phyloP scores from a whole-genome alignment of 1,140 invertebrate genomes.

The Ceratina australensis region DNA sequence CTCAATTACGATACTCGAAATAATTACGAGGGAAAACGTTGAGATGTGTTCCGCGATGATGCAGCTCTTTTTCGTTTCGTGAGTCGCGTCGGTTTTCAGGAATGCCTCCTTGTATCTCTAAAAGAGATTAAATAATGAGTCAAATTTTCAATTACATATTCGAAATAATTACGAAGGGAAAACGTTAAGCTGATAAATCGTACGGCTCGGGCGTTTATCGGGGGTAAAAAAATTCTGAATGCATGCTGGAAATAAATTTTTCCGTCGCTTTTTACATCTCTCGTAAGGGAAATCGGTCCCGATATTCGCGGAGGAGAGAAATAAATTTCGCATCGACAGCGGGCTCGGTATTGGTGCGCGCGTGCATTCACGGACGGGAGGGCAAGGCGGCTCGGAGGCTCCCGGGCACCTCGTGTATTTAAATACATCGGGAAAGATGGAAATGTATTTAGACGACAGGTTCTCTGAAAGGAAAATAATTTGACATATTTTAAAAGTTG shows the following conservation, averaged over 20 bases:
- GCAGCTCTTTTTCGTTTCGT: too few species aligned
- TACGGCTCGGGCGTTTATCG: too few species aligned
- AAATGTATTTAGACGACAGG: constrained; percentile 70
- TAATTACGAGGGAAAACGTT: too few species aligned
- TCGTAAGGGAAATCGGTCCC: constrained; percentile 8
- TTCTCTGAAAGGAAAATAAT: constrained; percentile 73
- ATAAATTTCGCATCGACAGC: constrained; percentile 39
- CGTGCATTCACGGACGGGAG: constrained; percentile 48
- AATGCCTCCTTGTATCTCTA: too few species aligned
- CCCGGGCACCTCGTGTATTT: constrained; percentile 57
- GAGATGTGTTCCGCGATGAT: too few species aligned
- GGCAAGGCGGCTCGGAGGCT: constrained; percentile 43
- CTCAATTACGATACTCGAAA: too few species aligned
- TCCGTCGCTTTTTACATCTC: neutral
- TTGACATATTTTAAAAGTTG: constrained; percentile 77
- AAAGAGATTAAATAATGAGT: too few species aligned
- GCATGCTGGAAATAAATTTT: neutral
- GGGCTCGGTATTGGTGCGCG: constrained; percentile 5
- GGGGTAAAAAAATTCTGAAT: neutral
- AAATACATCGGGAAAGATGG: constrained; percentile 67
- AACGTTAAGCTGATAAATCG: too few species aligned
- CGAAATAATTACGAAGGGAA: too few species aligned
- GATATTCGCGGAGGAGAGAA: constrained; percentile 9
- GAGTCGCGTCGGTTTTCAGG: too few species aligned
- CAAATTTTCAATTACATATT: too few species aligned